phyloP scores from a whole-genome alignment of 2,797 vertebrate species.

The Darevskia nairensis region DNA sequence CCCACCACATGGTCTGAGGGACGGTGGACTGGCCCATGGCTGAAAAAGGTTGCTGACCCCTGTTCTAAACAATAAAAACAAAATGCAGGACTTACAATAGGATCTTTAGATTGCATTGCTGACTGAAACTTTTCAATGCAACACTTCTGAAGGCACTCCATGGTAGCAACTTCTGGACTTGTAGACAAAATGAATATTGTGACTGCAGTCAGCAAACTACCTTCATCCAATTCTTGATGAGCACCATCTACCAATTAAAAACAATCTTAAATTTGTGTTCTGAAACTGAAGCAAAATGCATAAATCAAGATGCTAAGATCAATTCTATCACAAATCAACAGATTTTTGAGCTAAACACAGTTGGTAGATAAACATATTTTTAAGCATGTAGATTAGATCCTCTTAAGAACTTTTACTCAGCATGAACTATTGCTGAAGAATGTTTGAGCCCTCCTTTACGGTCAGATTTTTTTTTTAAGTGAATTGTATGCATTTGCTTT shows the following conservation, averaged over 20 bases:
- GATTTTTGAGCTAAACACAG: neutral
- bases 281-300: neutral
- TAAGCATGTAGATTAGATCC: neutral
- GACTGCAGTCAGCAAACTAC: slow-evolving; percentile 86
- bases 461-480: neutral
- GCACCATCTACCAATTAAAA: slow-evolving; percentile 64
- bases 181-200: slow-evolving; percentile 88
- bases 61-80: neutral
- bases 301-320: neutral
- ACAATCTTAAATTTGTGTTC: slow-evolving; percentile 25
- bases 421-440: neutral
- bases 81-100: slow-evolving; percentile 78
- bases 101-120: slow-evolving; percentile 86
- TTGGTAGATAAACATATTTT: neutral
- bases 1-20: too few relatives aligned
- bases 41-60: too few relatives aligned
- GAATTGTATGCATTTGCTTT: neutral
- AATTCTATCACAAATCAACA: neutral
- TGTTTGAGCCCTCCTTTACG: neutral
- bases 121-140: slow-evolving; percentile 86
- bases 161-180: slow-evolving; percentile 83
- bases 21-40: too few relatives aligned
- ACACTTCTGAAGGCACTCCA: slow-evolving; percentile 82
- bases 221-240: slow-evolving; percentile 77
- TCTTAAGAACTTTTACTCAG: neutral